Conservation (phyloP, 2,888 invertebrate genomes). For the Volucella inanis region DNA sequence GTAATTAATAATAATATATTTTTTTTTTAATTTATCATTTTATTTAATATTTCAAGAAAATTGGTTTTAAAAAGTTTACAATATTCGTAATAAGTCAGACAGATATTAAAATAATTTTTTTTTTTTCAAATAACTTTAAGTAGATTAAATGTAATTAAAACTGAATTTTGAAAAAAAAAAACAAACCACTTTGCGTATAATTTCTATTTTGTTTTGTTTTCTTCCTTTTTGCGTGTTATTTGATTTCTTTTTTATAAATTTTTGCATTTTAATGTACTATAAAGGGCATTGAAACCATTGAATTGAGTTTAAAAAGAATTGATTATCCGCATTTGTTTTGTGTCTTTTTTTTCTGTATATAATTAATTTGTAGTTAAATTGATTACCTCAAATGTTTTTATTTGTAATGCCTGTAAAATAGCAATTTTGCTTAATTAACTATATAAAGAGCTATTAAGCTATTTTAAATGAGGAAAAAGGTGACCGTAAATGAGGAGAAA, state of each 20-base stretch:
- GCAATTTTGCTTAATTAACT: slow-evolving; percentile 49
- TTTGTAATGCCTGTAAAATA: slow-evolving; percentile 23
- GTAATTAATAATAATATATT: slow-evolving; percentile 14
- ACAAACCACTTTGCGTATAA: neutral
- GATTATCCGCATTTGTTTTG: slow-evolving; percentile 50
- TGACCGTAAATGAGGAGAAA: neutral
- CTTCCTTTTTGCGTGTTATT: slow-evolving; percentile 1
- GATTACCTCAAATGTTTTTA: slow-evolving; percentile 10
- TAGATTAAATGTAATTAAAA: slow-evolving; percentile 1
- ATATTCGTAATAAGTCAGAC: slow-evolving; percentile 12
- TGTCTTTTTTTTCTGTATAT: neutral
- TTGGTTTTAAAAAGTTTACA: slow-evolving; percentile 15
- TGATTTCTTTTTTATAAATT: slow-evolving; percentile 1
- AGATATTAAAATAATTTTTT: slow-evolving; percentile 14
- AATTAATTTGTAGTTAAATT: slow-evolving; percentile 26
- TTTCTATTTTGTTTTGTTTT: slow-evolving; percentile 23
- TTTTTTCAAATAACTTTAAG: slow-evolving; percentile 8
- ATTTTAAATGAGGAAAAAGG: slow-evolving; percentile 5
- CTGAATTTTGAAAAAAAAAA: slow-evolving; percentile 5
- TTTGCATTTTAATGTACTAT: slow-evolving; percentile 22
- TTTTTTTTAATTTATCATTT: slow-evolving; percentile 12
- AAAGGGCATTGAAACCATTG: slow-evolving; percentile 73
- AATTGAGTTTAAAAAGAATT: slow-evolving; percentile 68
- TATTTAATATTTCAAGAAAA: slow-evolving; percentile 4
- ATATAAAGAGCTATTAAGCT: slow-evolving; percentile 19